Evolutionary conservation across 1,140 invertebrate species (phyloP).

Genomic region (Metopolophium dirhodum): DNA sequence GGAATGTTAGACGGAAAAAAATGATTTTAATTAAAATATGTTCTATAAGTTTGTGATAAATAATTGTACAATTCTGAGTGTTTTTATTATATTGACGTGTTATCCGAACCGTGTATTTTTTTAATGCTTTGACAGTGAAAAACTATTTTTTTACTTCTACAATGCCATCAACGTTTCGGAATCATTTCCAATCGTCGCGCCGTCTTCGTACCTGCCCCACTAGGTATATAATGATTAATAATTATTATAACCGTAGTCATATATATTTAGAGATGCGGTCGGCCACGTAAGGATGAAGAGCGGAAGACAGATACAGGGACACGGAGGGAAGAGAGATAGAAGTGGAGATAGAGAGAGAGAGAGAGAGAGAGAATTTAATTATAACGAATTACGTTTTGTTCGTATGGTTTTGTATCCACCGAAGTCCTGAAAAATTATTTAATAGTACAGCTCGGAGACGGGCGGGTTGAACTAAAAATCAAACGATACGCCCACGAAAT

Average conservation of each 20-base stretch:
- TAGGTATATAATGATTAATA: conserved; percentile 6
- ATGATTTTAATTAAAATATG: neutral
- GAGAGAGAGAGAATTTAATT: conserved; percentile 30
- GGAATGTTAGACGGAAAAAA: neutral
- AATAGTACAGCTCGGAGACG: conserved; percentile 44
- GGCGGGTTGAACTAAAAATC: conserved; percentile 57
- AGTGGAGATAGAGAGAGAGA: too few species aligned
- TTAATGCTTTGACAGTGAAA: neutral
- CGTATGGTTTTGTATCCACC: conserved; percentile 24
- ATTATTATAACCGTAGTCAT: conserved; percentile 3
- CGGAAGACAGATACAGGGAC: neutral
- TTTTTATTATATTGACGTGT: neutral
- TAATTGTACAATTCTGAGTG: neutral
- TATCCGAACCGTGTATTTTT: neutral
- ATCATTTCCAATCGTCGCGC: neutral
- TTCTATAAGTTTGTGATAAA: neutral
- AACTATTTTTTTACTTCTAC: neutral
- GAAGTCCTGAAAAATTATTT: conserved; percentile 57
- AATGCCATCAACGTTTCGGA: neutral
- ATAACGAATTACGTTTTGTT: conserved; percentile 55
- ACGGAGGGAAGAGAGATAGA: too few species aligned
- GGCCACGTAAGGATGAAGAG: neutral
- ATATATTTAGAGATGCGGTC: neutral
- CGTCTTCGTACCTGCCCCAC: neutral
- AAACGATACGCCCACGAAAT: conserved; percentile 57